phyloP scores from a whole-genome alignment of 2,888 invertebrate genomes.

The Hypsopygia costalis region DNA sequence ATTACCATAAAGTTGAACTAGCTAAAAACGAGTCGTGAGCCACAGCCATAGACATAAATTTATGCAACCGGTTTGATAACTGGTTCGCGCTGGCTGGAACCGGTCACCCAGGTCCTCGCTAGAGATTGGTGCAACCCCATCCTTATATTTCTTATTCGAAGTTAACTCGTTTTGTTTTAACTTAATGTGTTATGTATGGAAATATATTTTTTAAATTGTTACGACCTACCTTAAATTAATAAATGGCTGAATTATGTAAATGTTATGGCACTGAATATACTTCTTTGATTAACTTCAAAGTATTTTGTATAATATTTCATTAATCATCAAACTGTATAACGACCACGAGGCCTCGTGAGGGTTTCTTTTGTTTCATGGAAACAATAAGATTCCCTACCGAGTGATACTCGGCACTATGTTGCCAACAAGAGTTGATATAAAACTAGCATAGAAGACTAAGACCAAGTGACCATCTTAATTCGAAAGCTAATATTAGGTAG shows the following conservation, averaged over 20 bases:
- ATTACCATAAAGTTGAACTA: constrained; percentile 49
- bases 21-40: constrained; percentile 42
- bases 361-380: too few relatives aligned
- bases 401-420: too few relatives aligned
- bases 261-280: too few relatives aligned
- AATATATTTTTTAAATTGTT: constrained; percentile 2
- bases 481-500: too few relatives aligned
- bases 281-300: too few relatives aligned
- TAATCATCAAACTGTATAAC: too few relatives aligned
- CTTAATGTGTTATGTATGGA: neutral
- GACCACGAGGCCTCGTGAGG: too few relatives aligned
- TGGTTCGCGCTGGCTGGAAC: constrained; percentile 31
- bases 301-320: too few relatives aligned
- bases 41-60: constrained; percentile 34
- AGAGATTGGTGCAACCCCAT: constrained; percentile 50
- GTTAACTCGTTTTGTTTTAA: constrained; percentile 3
- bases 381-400: too few relatives aligned
- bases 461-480: too few relatives aligned
- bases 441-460: too few relatives aligned
- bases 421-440: too few relatives aligned
- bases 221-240: constrained; percentile 1
- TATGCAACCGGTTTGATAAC: constrained; percentile 37
- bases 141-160: constrained; percentile 10
- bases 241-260: constrained; percentile 3
- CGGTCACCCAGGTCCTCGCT: constrained; percentile 30